These are phyloP conservation scores for Periophthalmus magnuspinnatus DNA, from an alignment of 2,797 vertebrate genomes.

Conservation along the genomic window DNA sequence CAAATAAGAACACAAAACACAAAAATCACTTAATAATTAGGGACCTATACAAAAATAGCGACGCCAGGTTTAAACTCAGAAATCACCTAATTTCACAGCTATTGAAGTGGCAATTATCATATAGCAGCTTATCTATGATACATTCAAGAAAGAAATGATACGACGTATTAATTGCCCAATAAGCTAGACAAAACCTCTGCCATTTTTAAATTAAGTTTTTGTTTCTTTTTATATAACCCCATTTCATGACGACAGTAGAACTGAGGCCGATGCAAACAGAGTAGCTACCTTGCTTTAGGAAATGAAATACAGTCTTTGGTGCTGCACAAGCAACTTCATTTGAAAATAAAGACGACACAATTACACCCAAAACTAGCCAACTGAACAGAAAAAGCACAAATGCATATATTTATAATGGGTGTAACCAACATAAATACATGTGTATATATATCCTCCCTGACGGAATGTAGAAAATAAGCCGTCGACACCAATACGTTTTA, in stretches of 20 bases:
- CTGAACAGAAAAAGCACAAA: slow-evolving; percentile 74
- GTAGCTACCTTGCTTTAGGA: slow-evolving; percentile 97
- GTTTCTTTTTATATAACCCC: slow-evolving; percentile 77
- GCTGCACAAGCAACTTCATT: slow-evolving; percentile 98
- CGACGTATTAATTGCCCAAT: slow-evolving; percentile 97
- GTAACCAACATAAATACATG: slow-evolving; percentile 36
- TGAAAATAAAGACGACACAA: slow-evolving; percentile 73
- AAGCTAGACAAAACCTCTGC: slow-evolving; percentile 95
- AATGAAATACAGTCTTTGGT: slow-evolving; percentile 99
- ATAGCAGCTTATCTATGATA: slow-evolving; percentile 99
- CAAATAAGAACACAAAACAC: slow-evolving; percentile 94
- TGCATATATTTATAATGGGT: slow-evolving; percentile 55
- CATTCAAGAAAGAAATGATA: slow-evolving; percentile 99
- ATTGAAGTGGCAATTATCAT: slow-evolving; percentile 99
- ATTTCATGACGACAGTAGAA: slow-evolving; percentile 92
- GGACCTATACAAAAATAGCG: slow-evolving; percentile 95
- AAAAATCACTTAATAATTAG: slow-evolving; percentile 94
- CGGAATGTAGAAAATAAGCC: slow-evolving; percentile 99
- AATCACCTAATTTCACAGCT: slow-evolving; percentile 99
- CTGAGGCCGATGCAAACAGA: slow-evolving; percentile 94
- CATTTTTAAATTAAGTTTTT: slow-evolving; percentile 71
- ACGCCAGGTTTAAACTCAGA: slow-evolving; percentile 92
- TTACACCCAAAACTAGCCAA: slow-evolving; percentile 79
- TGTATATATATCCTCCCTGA: slow-evolving; percentile 90
- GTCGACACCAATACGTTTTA: slow-evolving; percentile 89